Percentiles rank a stretch among this genome's conserved stretches.
Conservation (phyloP, 1,140 invertebrate genomes). For the Himalopsyche phryganea region DNA sequence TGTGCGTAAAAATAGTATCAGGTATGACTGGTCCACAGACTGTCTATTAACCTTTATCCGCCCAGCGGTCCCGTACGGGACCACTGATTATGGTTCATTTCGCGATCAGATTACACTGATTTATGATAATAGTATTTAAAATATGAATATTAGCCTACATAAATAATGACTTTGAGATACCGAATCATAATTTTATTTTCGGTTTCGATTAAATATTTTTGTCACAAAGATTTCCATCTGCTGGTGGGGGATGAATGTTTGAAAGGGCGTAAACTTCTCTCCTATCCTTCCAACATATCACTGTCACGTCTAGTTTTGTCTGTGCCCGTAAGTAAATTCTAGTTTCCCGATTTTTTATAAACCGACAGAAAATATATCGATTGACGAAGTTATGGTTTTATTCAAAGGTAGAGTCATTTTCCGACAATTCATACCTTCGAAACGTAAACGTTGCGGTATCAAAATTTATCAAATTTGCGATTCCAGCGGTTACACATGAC, state of each 20-base stretch:
- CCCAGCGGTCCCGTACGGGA: too few relatives aligned
- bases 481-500: not conserved
- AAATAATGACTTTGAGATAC: too few relatives aligned
- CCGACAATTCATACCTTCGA: not conserved
- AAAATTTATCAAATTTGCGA: not conserved
- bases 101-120: too few relatives aligned
- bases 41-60: too few relatives aligned
- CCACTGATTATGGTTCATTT: too few relatives aligned
- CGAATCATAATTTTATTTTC: too few relatives aligned
- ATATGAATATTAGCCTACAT: too few relatives aligned
- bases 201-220: too few relatives aligned
- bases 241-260: slow-evolving; percentile 3
- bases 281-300: slow-evolving; percentile 3
- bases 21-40: too few relatives aligned
- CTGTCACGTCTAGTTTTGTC: slow-evolving; percentile 1
- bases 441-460: not conserved
- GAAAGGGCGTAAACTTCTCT: not conserved
- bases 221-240: not conserved
- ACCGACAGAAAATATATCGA: not conserved
- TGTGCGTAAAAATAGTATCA: too few relatives aligned
- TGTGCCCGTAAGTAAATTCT: slow-evolving; percentile 4
- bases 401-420: not conserved
- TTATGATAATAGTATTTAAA: too few relatives aligned
- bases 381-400: not conserved
- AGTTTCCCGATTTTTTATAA: not conserved